Conservation (phyloP, 2,797 vertebrate genomes). For the Heterohyrax brucei region DNA sequence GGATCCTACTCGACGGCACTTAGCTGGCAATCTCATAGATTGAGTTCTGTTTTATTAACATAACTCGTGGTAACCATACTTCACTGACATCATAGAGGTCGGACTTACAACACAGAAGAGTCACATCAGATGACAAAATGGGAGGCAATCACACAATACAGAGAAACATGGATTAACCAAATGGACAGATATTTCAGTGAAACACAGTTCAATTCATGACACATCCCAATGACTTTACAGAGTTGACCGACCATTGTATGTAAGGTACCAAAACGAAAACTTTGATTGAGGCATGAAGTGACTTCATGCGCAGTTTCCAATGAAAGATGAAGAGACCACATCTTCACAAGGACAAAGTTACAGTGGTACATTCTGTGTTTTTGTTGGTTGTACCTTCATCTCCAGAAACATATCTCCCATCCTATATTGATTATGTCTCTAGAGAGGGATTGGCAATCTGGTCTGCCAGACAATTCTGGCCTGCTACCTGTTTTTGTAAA, state of each 20-base stretch:
- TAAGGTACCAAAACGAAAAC: slow-evolving; percentile 1
- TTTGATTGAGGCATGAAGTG: neutral
- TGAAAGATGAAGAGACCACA: neutral
- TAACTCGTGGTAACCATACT: too few relatives aligned
- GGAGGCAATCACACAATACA: too few relatives aligned
- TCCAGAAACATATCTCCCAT: neutral
- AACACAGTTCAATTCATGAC: too few relatives aligned
- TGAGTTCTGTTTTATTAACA: too few relatives aligned
- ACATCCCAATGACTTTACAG: neutral
- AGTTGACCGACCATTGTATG: neutral
- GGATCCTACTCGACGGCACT: too few relatives aligned
- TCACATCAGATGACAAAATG: too few relatives aligned
- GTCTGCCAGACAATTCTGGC: neutral
- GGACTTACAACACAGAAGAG: too few relatives aligned
- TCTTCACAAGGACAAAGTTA: neutral
- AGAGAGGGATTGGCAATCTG: neutral
- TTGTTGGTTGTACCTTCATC: neutral
- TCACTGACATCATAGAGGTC: too few relatives aligned
- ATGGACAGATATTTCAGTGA: too few relatives aligned
- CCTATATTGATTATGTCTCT: neutral
- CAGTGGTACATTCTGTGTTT: neutral
- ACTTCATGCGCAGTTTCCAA: neutral
- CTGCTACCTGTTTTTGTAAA: neutral
- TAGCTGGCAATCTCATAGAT: too few relatives aligned
- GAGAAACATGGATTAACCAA: too few relatives aligned